These are phyloP conservation scores for Calephelis virginiensis DNA, from an alignment of 1,140 invertebrate species.

Conservation along the genomic window DNA sequence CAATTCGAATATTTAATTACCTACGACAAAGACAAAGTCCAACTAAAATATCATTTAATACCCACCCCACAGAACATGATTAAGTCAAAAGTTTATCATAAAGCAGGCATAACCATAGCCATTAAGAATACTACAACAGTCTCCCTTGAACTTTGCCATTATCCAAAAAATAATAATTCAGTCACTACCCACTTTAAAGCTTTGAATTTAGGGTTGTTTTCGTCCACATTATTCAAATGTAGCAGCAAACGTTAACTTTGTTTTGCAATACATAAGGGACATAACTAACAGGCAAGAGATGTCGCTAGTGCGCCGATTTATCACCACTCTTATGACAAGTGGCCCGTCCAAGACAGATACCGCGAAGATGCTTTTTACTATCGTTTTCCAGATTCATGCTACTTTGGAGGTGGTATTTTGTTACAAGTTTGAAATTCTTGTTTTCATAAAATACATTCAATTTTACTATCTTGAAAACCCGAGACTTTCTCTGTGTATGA, in stretches of 20 bases:
- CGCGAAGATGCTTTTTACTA: conserved; percentile 67
- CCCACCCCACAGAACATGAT: conserved; percentile 43
- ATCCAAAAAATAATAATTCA: conserved; percentile 28
- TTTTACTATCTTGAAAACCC: no score
- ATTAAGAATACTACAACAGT: conserved; percentile 50
- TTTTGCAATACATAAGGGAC: conserved; percentile 57
- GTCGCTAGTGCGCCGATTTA: conserved; percentile 62
- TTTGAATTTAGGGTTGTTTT: conserved; percentile 23
- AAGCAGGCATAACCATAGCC: conserved; percentile 56
- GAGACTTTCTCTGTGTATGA: no score
- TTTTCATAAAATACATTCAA: background rate
- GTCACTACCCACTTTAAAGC: conserved; percentile 18
- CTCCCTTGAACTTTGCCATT: conserved; percentile 41
- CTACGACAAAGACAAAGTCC: background rate
- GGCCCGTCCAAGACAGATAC: conserved; percentile 56
- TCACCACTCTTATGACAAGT: conserved; percentile 68
- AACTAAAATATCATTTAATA: conserved; percentile 29
- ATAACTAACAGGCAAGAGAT: conserved; percentile 64
- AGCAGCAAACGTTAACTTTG: conserved; percentile 21
- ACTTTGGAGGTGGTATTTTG: background rate
- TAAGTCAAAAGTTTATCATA: conserved; percentile 69
- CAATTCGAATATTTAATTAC: no score
- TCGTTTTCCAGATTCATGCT: conserved; percentile 11
- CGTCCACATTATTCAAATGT: background rate
- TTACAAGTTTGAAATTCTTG: background rate